Percentiles rank a stretch among this genome's conserved stretches.
phyloP scores from a whole-genome alignment of 2,888 invertebrate species.

The Agriopis aurantiaria region DNA sequence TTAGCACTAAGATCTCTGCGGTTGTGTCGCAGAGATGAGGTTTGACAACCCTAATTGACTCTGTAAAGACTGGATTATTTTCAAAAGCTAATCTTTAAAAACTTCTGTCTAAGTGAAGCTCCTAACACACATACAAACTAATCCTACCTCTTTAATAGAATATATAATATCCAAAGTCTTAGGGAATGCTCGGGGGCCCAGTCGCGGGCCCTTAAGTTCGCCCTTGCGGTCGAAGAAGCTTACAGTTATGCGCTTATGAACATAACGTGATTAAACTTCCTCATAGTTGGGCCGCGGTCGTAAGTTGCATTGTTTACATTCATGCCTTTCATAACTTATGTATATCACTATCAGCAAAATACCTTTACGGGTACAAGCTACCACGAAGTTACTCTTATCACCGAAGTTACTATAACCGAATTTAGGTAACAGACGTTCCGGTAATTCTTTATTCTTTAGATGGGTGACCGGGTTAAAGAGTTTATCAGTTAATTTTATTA shows the following conservation, averaged over 20 bases:
- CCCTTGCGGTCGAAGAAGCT: conserved; percentile 30
- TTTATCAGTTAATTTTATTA: too few species aligned
- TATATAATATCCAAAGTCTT: conserved; percentile 3
- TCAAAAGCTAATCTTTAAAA: neutral
- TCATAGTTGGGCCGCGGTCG: conserved; percentile 32
- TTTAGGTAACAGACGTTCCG: too few species aligned
- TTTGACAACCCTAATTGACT: too few species aligned
- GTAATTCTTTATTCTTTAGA: too few species aligned
- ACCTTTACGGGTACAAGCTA: neutral
- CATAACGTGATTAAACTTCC: conserved; percentile 40
- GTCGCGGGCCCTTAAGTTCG: conserved; percentile 6
- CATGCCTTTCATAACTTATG: conserved; percentile 16
- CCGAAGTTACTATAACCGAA: too few species aligned
- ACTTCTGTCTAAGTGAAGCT: neutral
- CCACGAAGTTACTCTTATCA: neutral
- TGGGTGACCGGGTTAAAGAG: too few species aligned
- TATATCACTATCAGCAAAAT: conserved; percentile 2
- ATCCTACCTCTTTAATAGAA: conserved; percentile 10
- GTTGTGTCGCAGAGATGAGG: too few species aligned
- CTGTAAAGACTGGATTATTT: too few species aligned
- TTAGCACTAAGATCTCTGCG: too few species aligned
- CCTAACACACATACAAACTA: neutral
- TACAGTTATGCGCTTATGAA: conserved; percentile 45
- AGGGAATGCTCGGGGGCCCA: conserved; percentile 9
- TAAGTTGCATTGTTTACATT: conserved; percentile 27